A percentile compares a stretch with the other conserved stretches of the same genome.
Evolutionary conservation across 1,140 invertebrate species (phyloP).

Genomic region (Ericerus pela): DNA sequence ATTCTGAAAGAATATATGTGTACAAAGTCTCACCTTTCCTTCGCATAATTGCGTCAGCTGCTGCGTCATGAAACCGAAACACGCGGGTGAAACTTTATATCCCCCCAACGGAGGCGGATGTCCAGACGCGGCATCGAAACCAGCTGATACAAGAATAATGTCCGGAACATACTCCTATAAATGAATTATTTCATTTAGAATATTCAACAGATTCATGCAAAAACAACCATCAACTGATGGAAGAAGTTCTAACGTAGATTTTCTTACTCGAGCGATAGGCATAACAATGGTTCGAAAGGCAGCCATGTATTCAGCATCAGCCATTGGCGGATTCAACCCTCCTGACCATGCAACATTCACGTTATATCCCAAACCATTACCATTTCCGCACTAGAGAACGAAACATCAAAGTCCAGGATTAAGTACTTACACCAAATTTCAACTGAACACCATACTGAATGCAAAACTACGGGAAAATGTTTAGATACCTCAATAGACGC

Average conservation of each 20-base stretch:
- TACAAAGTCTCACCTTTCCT: slow-evolving; percentile 47
- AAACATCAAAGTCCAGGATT: slow-evolving; percentile 3
- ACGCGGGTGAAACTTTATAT: slow-evolving; percentile 80
- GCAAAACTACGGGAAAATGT: background rate
- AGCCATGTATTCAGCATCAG: slow-evolving; percentile 94
- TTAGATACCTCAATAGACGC: slow-evolving; percentile 55
- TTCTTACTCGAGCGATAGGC: slow-evolving; percentile 63
- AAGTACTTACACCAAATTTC: background rate
- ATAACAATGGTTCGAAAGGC: slow-evolving; percentile 87
- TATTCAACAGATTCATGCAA: too few relatives aligned
- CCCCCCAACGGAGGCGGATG: slow-evolving; percentile 89
- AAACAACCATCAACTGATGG: too few relatives aligned
- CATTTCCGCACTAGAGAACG: slow-evolving; percentile 55
- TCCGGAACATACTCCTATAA: slow-evolving; percentile 78
- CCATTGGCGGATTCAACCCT: slow-evolving; percentile 76
- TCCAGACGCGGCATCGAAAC: slow-evolving; percentile 90
- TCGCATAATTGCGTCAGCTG: slow-evolving; percentile 79
- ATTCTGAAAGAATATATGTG: background rate
- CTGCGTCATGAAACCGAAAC: slow-evolving; percentile 93
- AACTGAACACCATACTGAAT: background rate
- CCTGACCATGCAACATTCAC: slow-evolving; percentile 96
- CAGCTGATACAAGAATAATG: slow-evolving; percentile 88
- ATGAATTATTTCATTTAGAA: too few relatives aligned
- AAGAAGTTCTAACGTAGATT: too few relatives aligned
- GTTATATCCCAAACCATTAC: slow-evolving; percentile 84